Evolutionary conservation across 2,797 vertebrate genomes (phyloP).

Genomic region (Steatocranus sp.): DNA sequence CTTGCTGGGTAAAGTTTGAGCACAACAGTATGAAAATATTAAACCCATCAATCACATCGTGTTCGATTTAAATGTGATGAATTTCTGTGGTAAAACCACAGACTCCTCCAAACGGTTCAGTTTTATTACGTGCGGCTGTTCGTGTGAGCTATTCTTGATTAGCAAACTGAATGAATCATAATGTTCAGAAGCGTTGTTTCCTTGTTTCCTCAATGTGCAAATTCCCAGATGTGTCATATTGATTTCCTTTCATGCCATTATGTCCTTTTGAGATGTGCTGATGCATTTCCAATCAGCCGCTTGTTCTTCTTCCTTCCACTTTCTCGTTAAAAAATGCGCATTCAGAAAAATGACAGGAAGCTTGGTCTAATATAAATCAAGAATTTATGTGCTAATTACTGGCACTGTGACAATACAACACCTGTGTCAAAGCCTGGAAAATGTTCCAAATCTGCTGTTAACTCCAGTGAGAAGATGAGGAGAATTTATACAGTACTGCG

Average conservation of each 20-base stretch:
- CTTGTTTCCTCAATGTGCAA: not conserved
- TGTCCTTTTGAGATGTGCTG: constrained; percentile 39
- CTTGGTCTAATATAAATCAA: not conserved
- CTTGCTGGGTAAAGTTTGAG: not conserved
- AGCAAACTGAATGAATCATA: not conserved
- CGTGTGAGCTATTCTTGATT: not conserved
- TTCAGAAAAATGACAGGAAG: constrained; percentile 30
- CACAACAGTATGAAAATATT: constrained; percentile 5
- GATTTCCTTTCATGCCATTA: constrained; percentile 31
- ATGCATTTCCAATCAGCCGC: constrained; percentile 42
- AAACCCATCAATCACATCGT: constrained; percentile 22
- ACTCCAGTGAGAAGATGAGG: not conserved
- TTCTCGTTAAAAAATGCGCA: constrained; percentile 6
- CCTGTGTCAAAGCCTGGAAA: not conserved
- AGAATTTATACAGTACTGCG: not conserved
- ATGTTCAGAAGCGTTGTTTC: not conserved
- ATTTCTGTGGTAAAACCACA: constrained; percentile 16
- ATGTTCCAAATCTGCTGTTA: not conserved
- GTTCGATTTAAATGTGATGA: not conserved
- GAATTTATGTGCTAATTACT: not conserved
- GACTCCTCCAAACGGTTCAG: not conserved
- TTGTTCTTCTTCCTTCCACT: not conserved
- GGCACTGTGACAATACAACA: not conserved
- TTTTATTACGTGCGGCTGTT: not conserved
- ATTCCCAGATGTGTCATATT: constrained; percentile 23